A percentile compares a stretch with the other conserved stretches of the same genome.
phyloP scores from a whole-genome alignment of 2,797 vertebrate genomes.

The Anisognathus igniventris region DNA sequence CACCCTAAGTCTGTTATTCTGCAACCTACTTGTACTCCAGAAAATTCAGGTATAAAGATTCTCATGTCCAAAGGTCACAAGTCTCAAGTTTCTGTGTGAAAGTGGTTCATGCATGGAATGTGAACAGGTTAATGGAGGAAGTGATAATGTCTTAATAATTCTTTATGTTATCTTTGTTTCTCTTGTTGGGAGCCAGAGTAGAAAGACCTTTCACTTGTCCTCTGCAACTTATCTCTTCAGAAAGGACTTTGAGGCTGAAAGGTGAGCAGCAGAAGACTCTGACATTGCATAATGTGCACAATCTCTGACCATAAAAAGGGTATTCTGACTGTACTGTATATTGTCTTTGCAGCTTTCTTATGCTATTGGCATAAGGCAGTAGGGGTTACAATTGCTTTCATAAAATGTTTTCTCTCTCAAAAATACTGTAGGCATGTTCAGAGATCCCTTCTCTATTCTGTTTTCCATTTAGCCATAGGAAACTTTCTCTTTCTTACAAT shows the following conservation, averaged over 20 bases:
- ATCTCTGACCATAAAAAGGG: neutral
- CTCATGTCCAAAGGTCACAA: neutral
- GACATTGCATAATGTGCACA: neutral
- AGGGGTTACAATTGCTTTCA: neutral
- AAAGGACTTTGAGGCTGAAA: conserved; percentile 24
- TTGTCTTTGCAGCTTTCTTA: neutral
- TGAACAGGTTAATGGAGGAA: neutral
- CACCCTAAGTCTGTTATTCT: neutral
- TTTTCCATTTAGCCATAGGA: neutral
- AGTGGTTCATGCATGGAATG: neutral
- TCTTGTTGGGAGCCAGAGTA: neutral
- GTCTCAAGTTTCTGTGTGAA: neutral
- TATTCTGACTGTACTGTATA: neutral
- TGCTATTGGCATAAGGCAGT: neutral
- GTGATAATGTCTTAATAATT: conserved; percentile 1
- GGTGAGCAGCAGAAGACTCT: neutral
- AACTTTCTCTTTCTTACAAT: neutral
- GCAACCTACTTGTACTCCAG: neutral
- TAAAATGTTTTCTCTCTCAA: neutral
- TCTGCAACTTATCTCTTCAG: conserved; percentile 12
- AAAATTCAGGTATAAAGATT: neutral
- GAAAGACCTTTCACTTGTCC: conserved; percentile 21
- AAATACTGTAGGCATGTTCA: neutral
- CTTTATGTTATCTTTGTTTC: conserved; percentile 24
- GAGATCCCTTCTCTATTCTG: neutral